phyloP scores from a whole-genome alignment of 2,113 vertebrate species.

The Pluvialis apricaria region DNA sequence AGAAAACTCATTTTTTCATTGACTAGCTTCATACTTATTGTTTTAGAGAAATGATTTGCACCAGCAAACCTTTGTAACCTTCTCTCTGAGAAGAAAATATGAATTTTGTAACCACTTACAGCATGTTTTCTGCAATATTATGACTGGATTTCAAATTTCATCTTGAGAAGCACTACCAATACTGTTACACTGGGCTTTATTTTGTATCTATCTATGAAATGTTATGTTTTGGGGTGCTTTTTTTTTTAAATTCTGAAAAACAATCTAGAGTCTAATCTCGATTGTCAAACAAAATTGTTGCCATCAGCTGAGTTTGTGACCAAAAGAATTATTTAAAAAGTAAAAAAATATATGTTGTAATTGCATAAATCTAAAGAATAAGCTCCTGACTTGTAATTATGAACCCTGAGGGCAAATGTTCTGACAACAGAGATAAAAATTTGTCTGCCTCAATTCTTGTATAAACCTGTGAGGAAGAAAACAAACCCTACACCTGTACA shows the following conservation, averaged over 20 bases:
- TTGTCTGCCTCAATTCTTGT: background rate
- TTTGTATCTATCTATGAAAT: background rate
- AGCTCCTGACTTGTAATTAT: background rate
- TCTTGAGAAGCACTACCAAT: background rate
- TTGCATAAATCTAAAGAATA: background rate
- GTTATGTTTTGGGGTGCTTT: background rate
- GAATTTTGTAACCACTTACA: background rate
- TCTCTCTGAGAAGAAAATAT: background rate
- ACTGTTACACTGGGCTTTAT: background rate
- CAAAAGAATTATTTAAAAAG: background rate
- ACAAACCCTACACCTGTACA: too few relatives aligned
- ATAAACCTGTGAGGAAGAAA: too few relatives aligned
- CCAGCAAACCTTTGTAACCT: constrained; percentile 23
- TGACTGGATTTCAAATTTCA: background rate
- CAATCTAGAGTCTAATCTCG: background rate
- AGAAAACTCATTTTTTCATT: constrained; percentile 23
- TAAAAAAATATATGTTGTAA: background rate
- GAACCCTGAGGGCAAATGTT: background rate
- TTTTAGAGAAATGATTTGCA: constrained; percentile 12
- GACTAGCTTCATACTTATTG: constrained; percentile 32
- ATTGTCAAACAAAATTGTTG: background rate
- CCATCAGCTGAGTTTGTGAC: background rate
- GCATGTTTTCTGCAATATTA: background rate
- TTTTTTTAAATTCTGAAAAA: background rate
- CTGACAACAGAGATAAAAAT: background rate